phyloP scores from a whole-genome alignment of 2,888 invertebrate genomes.

The Catocala sponsa region DNA sequence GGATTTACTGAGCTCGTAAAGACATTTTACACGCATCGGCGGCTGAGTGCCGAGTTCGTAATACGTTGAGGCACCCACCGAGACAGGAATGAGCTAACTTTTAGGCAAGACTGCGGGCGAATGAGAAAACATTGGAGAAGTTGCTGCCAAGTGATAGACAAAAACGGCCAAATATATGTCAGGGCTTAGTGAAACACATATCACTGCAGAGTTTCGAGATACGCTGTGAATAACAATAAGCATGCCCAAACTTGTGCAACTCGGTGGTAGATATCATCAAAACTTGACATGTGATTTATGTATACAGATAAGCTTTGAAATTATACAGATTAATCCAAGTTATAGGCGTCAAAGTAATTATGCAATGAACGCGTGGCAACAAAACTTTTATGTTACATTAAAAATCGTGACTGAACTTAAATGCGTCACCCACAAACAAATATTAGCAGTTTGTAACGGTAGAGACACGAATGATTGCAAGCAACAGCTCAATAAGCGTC shows the following conservation, averaged over 20 bases:
- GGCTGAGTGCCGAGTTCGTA: slow-evolving; percentile 79
- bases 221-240: slow-evolving; percentile 75
- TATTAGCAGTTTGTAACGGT: slow-evolving; percentile 45
- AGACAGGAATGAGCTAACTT: slow-evolving; percentile 82
- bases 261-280: slow-evolving; percentile 60
- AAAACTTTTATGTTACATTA: slow-evolving; percentile 15
- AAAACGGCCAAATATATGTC: slow-evolving; percentile 77
- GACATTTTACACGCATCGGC: slow-evolving; percentile 83
- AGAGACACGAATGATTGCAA: slow-evolving; percentile 53
- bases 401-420: slow-evolving; percentile 15
- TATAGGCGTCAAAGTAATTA: slow-evolving; percentile 52
- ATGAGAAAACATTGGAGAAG: slow-evolving; percentile 83
- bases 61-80: slow-evolving; percentile 76
- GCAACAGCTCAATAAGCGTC: slow-evolving; percentile 74
- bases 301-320: slow-evolving; percentile 60
- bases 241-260: slow-evolving; percentile 62
- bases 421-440: slow-evolving; percentile 35
- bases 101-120: slow-evolving; percentile 74
- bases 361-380: slow-evolving; percentile 26
- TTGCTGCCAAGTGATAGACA: slow-evolving; percentile 79
- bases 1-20: slow-evolving; percentile 75
- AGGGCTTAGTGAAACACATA: slow-evolving; percentile 74
- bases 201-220: slow-evolving; percentile 72
- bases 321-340: slow-evolving; percentile 59
- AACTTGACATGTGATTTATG: slow-evolving; percentile 64